These are phyloP conservation scores for Atlantisia rogersi DNA, from an alignment of 2,113 vertebrate genomes.

Conservation along the genomic window DNA sequence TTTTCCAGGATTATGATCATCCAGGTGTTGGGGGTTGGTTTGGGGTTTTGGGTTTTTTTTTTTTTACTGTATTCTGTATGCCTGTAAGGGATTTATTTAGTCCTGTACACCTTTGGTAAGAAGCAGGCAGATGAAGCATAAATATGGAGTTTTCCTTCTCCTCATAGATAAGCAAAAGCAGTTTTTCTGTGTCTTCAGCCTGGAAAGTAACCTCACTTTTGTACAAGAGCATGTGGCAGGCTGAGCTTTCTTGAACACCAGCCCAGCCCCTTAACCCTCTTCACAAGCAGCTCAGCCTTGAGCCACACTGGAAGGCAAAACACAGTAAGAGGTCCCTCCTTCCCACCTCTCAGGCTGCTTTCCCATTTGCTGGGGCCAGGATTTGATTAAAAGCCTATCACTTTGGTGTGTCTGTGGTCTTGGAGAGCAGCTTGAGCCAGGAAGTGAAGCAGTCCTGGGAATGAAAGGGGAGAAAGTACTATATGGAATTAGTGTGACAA, in stretches of 20 bases:
- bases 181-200: background rate
- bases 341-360: background rate
- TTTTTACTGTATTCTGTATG: background rate
- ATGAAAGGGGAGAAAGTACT: accelerated
- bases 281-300: background rate
- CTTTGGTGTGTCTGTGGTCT: background rate
- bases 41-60: too few relatives aligned
- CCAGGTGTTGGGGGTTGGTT: too few relatives aligned
- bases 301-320: background rate
- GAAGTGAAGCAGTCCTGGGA: background rate
- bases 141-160: background rate
- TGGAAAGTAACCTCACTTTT: background rate
- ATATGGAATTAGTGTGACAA: background rate
- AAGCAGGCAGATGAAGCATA: background rate
- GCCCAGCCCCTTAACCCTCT: background rate
- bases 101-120: background rate
- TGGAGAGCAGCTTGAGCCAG: background rate
- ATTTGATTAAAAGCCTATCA: background rate
- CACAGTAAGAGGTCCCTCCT: background rate
- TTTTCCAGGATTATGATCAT: constrained; percentile 2
- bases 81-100: background rate
- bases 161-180: background rate
- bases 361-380: background rate
- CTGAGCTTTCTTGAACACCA: background rate
- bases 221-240: background rate